These are phyloP conservation scores for Gopherus evgoodei DNA, from an alignment of 2,113 vertebrate genomes.

Conservation along the genomic window DNA sequence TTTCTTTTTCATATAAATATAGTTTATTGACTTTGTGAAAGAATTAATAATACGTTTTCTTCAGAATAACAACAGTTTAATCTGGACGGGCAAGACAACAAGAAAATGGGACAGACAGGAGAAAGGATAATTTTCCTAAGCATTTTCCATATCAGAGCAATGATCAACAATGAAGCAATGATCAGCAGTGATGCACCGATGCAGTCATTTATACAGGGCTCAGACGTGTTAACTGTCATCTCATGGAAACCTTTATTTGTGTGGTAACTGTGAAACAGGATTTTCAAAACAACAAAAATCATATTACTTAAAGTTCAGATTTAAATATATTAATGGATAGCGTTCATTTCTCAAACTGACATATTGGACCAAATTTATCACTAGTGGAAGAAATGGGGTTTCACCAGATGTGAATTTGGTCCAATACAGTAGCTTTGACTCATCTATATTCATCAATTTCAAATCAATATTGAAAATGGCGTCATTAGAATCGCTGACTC, in stretches of 20 bases:
- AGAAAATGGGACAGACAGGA: neutral
- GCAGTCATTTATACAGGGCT: neutral
- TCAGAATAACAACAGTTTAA: neutral
- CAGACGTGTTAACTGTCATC: neutral
- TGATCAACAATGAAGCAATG: neutral
- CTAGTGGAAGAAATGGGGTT: neutral
- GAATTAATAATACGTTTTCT: neutral
- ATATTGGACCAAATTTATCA: neutral
- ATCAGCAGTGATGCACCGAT: neutral
- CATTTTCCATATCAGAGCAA: neutral
- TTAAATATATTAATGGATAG: neutral
- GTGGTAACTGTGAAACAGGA: neutral
- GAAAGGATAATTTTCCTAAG: constrained; percentile 1
- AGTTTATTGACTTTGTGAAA: neutral
- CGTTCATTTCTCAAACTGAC: neutral
- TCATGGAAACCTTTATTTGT: neutral
- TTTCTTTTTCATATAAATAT: neutral
- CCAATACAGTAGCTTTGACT: neutral
- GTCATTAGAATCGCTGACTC: neutral
- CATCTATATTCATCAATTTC: neutral
- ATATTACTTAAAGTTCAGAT: neutral
- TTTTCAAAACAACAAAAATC: neutral
- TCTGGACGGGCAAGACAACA: neutral
- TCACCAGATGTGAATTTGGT: neutral
- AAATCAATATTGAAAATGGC: neutral